phyloP scores from a whole-genome alignment of 2,113 vertebrate species.

The Catharus minimus region DNA sequence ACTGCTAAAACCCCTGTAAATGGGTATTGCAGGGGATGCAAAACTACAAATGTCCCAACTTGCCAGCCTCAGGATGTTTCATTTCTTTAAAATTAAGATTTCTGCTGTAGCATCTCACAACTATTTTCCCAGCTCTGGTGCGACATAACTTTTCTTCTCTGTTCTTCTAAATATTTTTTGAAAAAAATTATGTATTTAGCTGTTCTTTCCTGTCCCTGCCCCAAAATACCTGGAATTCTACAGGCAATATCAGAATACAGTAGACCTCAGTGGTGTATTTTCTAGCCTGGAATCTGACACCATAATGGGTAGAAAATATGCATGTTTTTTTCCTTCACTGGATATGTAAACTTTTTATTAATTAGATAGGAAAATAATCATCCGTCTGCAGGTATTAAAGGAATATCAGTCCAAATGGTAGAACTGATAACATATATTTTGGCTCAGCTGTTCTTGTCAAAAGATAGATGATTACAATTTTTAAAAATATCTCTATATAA shows the following conservation, averaged over 20 bases:
- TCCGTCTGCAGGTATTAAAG: background rate
- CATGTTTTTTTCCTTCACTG: background rate
- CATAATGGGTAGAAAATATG: background rate
- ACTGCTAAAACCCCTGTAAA: background rate
- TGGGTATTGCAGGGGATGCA: background rate
- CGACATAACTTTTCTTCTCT: background rate
- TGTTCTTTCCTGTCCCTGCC: background rate
- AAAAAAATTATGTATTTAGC: background rate
- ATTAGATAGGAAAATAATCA: background rate
- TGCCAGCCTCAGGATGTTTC: background rate
- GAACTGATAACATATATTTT: background rate
- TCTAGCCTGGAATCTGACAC: background rate
- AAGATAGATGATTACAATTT: background rate
- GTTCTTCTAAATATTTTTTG: background rate
- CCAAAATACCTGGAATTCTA: background rate
- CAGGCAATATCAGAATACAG: background rate
- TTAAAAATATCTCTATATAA: background rate
- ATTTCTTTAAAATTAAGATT: background rate
- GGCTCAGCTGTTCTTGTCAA: background rate
- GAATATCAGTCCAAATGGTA: background rate
- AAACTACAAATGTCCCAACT: fast-evolving
- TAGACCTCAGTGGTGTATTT: background rate
- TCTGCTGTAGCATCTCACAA: background rate
- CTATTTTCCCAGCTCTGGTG: background rate
- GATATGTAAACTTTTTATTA: background rate